Evolutionary conservation across 2,888 invertebrate species (phyloP), one percentile per base, ranked within the genome.

Genomic region (Pemphredon lugubris): DNA sequence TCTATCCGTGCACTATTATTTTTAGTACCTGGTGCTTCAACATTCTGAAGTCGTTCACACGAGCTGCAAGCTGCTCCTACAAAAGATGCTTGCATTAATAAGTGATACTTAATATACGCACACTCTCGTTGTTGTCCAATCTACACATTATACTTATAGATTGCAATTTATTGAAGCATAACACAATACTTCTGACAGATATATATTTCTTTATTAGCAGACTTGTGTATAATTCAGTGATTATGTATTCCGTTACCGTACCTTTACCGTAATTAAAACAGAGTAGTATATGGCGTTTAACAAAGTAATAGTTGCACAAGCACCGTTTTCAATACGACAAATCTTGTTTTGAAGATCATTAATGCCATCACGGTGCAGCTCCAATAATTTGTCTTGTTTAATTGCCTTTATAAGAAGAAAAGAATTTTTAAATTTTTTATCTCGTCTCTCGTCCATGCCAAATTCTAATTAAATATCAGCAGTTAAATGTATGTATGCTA

Each of bases 331-430:
- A 58, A 84, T 75, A 7, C 40, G 54, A 71, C 61, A 74, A 48
- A 88, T 87, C 61, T 76, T 85, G 47, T 75, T 73, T 58, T 86
- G 85, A 32, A 88, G 74, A 51, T 61, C 71, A 13, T 75, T 66
- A 47, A 88, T 84, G 3, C 84, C 82, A 51, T 83, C 85, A 50
- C 88, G 84, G 54, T 88, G 88, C 37, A 85, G 48, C 50, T 88
- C 88, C 66, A 88, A 67, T 20, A 86, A 60, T 20, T 81, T 74
- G 9, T 83, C 86, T 67, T 88, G 88, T 58, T 83, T 79, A n/a
- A 86, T 86, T 57, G 88, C 84, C 88, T 88, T 58, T 20, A 32
- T 7, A 65, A 76, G 44, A 64, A 63, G 63, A 45, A 64, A 45
- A 73, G 16, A 48, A 53, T 53, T n/a, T 37, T 50, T 34, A 34